Evolutionary conservation across 2,113 vertebrate species (phyloP).

Genomic region (Pleuronectes platessa): DNA sequence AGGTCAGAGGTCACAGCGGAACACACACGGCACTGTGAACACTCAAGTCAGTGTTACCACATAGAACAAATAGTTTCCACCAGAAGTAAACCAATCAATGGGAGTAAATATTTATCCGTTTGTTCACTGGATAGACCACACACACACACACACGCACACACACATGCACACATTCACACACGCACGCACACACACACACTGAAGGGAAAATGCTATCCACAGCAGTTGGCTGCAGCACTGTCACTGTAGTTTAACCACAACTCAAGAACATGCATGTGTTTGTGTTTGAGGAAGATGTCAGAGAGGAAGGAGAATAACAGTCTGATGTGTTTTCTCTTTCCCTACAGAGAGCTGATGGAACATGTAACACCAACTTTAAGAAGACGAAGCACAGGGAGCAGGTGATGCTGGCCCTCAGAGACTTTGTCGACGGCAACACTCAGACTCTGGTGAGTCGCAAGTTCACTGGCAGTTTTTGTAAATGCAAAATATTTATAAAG

Average conservation of each 20-base stretch:
- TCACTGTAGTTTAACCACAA: background rate
- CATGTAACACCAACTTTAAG: slow-evolving; percentile 91
- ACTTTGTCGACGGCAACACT: slow-evolving; percentile 86
- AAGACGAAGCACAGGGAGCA: slow-evolving; percentile 87
- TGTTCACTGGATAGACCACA: background rate
- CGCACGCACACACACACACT: too few relatives aligned
- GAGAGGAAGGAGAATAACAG: background rate
- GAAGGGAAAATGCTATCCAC: background rate
- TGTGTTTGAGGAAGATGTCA: background rate
- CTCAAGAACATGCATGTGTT: background rate
- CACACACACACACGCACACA: background rate
- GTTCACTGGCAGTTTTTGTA: background rate
- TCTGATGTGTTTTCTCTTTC: background rate
- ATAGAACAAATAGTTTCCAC: slow-evolving; percentile 24
- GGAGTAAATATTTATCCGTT: slow-evolving; percentile 46
- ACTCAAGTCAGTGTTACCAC: background rate
- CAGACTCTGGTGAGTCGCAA: slow-evolving; percentile 83
- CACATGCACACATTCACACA: too few relatives aligned
- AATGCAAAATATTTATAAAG: background rate
- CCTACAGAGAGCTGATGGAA: slow-evolving; percentile 87
- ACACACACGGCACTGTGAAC: background rate
- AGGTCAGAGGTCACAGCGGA: slow-evolving; percentile 78
- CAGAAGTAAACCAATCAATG: slow-evolving; percentile 6
- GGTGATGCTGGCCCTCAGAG: slow-evolving; percentile 85
- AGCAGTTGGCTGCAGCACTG: background rate